Base-by-base conservation (phyloP, 2,797 vertebrate species). In the Amphiprion clarkii region DNA sequence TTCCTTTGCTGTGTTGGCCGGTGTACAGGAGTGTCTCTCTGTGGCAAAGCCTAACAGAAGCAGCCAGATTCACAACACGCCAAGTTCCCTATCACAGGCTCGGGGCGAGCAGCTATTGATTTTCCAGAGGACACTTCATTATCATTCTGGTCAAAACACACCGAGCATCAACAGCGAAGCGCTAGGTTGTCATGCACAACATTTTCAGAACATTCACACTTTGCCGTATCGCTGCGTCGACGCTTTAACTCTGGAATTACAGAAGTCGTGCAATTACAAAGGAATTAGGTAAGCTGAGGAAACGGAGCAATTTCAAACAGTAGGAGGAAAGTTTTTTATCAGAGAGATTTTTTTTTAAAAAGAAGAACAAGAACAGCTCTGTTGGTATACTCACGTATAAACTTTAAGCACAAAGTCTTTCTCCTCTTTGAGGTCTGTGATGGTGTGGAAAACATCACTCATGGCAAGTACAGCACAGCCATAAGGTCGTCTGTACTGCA, bases 361-460 rank as follows among this genome's bases (percentile, higher is more conserved):
- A 33, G 29, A 13, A 19, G 19, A 29, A 27, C 25, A 42, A 25
- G 11, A 64, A 16, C 1, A 54, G 70, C 31, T 55, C 48, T 2
- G 27, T n/a, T n/a, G 10, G 6, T n/a, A 46, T 74, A 97, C 98
- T 98, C 89, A 99, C 98, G 97, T 99, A 93, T 99, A 99, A 94
- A 99, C 97, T 93, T 99, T 99, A 68, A 99, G 97, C 81, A 99
- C 98, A 92, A 99, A 99, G 94, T 99, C 98, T 89, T 99, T 99
- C 87, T 99, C 98, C 80, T 99, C 98, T 88, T 98, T 98, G 82
- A 99, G 95, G 88, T 99, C 98, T 0, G 97, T 96, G 84, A 99
- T 96, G 31, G 97, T 98, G 84, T 98, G 98, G 53, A 99, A 96
- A 76, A 97, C 96, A 53, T 99, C 98, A 72, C 97, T 95, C 92